Evolutionary conservation across 1,140 invertebrate genomes (phyloP).

Genomic region (Zaprionus nigranus): DNA sequence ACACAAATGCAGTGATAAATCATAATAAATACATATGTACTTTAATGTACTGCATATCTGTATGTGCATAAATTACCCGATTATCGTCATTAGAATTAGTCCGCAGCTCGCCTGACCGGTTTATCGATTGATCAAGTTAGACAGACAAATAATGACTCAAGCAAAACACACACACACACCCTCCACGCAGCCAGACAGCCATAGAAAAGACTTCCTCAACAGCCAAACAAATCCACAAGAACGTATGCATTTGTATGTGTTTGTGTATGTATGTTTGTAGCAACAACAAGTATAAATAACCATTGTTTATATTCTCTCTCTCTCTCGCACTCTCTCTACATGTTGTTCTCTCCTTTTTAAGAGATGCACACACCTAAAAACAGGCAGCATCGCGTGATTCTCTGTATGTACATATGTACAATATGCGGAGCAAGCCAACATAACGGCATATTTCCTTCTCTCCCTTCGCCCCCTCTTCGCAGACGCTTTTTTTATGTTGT

Average conservation of each 20-base stretch:
- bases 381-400: slow-evolving; percentile 63
- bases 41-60: background rate
- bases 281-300: slow-evolving; percentile 24
- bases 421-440: background rate
- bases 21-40: background rate
- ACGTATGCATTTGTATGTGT: background rate
- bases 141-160: slow-evolving; percentile 21
- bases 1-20: slow-evolving; percentile 15
- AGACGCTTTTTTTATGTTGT: slow-evolving; percentile 5
- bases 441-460: slow-evolving; percentile 14
- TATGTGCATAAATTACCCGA: background rate
- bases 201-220: slow-evolving; percentile 39
- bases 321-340: slow-evolving; percentile 11
- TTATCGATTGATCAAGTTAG: slow-evolving; percentile 24
- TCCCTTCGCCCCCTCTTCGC: background rate
- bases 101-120: slow-evolving; percentile 24
- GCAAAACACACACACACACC: background rate
- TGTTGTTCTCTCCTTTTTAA: slow-evolving; percentile 13
- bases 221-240: background rate
- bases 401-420: slow-evolving; percentile 57
- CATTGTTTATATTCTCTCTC: slow-evolving; percentile 26
- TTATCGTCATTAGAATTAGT: slow-evolving; percentile 22
- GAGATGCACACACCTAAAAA: slow-evolving; percentile 54
- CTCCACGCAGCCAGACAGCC: background rate
- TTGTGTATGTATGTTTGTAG: slow-evolving; percentile 13